Conservation (phyloP, 2,113 vertebrate genomes). For the Ameiurus melas region DNA sequence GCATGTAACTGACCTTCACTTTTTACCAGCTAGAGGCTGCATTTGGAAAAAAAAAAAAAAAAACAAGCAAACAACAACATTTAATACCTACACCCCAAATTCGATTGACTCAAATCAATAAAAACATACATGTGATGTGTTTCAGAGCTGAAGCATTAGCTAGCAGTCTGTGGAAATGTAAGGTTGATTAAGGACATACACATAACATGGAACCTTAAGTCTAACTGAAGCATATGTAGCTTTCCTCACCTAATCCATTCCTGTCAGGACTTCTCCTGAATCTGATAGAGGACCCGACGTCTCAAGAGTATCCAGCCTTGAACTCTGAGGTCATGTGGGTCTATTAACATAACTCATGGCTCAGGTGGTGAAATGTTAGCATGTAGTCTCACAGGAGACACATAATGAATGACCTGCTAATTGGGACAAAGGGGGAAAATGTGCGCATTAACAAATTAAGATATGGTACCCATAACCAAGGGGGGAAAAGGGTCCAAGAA, state of each 20-base stretch:
- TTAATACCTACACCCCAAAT: slow-evolving; percentile 27
- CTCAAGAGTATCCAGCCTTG: slow-evolving; percentile 17
- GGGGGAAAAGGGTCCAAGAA: neutral
- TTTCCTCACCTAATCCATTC: slow-evolving; percentile 22
- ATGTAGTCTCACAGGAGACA: slow-evolving; percentile 32
- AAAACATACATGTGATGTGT: slow-evolving; percentile 41
- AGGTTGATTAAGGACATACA: slow-evolving; percentile 51
- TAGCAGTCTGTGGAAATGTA: slow-evolving; percentile 14
- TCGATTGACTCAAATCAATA: slow-evolving; percentile 41
- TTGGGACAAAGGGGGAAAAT: slow-evolving; percentile 35
- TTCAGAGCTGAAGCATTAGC: slow-evolving; percentile 8
- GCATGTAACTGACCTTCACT: slow-evolving; percentile 23
- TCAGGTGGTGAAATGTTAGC: slow-evolving; percentile 43
- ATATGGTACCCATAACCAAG: slow-evolving; percentile 20
- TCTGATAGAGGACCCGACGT: neutral
- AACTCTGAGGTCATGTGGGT: slow-evolving; percentile 32
- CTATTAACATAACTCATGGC: slow-evolving; percentile 46
- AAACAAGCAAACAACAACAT: neutral
- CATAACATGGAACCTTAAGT: slow-evolving; percentile 41
- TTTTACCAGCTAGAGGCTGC: neutral
- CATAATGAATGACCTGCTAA: slow-evolving; percentile 39
- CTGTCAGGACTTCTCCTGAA: slow-evolving; percentile 25
- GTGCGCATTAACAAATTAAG: slow-evolving; percentile 48
- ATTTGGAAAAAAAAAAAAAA: neutral
- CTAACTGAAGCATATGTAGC: slow-evolving; percentile 22